These are phyloP conservation scores for Palloptera scutellata DNA, from an alignment of 2,888 invertebrate genomes.

Conservation along the genomic window DNA sequence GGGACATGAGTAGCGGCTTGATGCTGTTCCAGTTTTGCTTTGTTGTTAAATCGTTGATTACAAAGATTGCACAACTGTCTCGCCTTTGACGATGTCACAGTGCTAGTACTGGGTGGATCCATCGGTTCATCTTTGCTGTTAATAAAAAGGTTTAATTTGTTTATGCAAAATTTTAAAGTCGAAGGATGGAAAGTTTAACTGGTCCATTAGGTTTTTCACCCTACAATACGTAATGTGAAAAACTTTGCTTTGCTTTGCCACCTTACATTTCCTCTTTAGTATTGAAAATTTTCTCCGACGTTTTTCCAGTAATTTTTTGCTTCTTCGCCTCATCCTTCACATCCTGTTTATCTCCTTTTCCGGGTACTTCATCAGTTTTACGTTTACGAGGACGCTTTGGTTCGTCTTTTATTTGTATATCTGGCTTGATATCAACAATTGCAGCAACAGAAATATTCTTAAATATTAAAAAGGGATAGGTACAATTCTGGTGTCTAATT, in stretches of 20 bases:
- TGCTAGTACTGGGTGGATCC: conserved; percentile 23
- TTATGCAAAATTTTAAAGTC: not conserved
- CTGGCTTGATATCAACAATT: conserved; percentile 42
- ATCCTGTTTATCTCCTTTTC: conserved; percentile 27
- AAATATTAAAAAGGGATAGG: not conserved
- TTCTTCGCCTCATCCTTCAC: conserved; percentile 33
- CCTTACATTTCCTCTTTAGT: conserved; percentile 53
- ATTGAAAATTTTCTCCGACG: conserved; percentile 29
- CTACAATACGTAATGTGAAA: not conserved
- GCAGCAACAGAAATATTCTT: not conserved
- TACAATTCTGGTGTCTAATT: not conserved
- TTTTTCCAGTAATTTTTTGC: conserved; percentile 32
- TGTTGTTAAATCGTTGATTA: conserved; percentile 49
- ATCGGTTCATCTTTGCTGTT: conserved; percentile 54
- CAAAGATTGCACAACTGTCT: conserved; percentile 54
- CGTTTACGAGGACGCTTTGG: conserved; percentile 49
- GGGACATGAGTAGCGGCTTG: conserved; percentile 52
- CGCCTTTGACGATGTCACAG: conserved; percentile 28
- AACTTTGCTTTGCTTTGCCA: not conserved
- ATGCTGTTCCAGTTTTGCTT: conserved; percentile 53
- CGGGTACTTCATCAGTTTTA: conserved; percentile 44
- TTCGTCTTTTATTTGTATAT: conserved; percentile 37
- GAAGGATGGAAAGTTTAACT: too few relatives aligned
- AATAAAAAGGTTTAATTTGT: conserved; percentile 5
- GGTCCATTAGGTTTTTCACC: not conserved